Percentiles rank a stretch among this genome's conserved stretches.
These are phyloP conservation scores for Orthosia gothica DNA, from an alignment of 2,888 invertebrate genomes.

Conservation along the genomic window DNA sequence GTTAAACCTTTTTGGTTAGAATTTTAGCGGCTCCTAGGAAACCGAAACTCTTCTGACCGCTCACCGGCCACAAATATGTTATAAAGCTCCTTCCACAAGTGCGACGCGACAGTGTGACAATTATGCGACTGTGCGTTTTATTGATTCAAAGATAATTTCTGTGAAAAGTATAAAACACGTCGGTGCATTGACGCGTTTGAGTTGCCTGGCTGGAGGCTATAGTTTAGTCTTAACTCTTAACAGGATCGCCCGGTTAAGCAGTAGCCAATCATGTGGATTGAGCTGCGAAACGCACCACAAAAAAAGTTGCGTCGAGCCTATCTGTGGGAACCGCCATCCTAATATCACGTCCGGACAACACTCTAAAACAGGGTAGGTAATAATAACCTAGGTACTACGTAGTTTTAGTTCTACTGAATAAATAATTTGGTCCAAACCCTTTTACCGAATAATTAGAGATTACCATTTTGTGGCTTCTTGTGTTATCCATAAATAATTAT, in stretches of 20 bases:
- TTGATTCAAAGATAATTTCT: not conserved
- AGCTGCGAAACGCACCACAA: too few relatives aligned
- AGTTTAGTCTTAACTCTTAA: too few relatives aligned
- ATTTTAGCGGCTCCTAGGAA: not conserved
- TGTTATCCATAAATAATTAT: not conserved
- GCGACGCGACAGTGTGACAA: not conserved
- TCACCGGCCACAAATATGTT: not conserved
- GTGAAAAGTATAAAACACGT: too few relatives aligned
- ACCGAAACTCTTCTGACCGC: not conserved
- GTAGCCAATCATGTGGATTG: too few relatives aligned
- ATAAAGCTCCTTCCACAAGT: not conserved
- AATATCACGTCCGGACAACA: not conserved
- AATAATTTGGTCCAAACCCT: not conserved
- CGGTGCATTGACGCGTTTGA: too few relatives aligned
- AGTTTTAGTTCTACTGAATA: constrained; percentile 4
- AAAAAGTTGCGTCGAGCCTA: too few relatives aligned
- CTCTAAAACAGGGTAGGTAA: too few relatives aligned
- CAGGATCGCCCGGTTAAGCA: too few relatives aligned
- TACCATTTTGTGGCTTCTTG: not conserved
- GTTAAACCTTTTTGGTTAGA: constrained; percentile 14
- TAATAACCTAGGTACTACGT: not conserved
- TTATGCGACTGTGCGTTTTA: not conserved
- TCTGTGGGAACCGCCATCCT: not conserved
- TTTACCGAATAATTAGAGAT: not conserved
- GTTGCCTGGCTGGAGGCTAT: too few relatives aligned